Base-by-base conservation (phyloP, 2,797 vertebrate genomes). In the Micromesistius poutassou region DNA sequence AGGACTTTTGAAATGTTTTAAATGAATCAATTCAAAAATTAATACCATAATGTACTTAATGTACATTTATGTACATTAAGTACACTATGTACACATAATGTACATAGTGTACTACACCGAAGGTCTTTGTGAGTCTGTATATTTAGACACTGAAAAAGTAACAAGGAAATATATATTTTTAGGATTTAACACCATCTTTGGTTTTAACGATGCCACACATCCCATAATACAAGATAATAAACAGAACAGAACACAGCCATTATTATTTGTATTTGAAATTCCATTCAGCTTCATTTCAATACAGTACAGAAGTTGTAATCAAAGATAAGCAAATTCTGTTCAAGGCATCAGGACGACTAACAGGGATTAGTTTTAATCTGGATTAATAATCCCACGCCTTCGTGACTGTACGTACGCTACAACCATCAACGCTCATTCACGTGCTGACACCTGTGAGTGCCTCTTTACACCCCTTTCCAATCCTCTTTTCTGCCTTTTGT, bases 251-350 rank as follows among this genome's bases (percentile, higher is more conserved):
- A 68, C 10, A 68, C 62, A 68, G 62, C n/a, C 62, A 9, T 68
- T 68, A 68, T 68, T 68, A 68, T 68, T 28, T 62, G 55, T 62
- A 68, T 68, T 28, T 28, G 62, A 28, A 68, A 28, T 68, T 68
- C 62, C 25, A 68, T 28, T 68, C 62, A 68, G 62, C 62, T 68
- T 68, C 62, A 25, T 68, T 68, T 68, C 62, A 68, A 68, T 68
- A 25, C n/a, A 68, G 62, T 68, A 28, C 62, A 68, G n/a, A 68
- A 68, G 62, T 68, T 68, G 62, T 68, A 68, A 68, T 68, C 62
- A 68, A 68, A 68, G 62, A 68, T 68, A 68, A 68, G 62, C 62
- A 68, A 68, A 68, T 68, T 68, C 62, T 68, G 62, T 68, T 68
- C 62, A n/a, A 68, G 62, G 62, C 62, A 28, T 68, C 62, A 68